These are phyloP conservation scores for Dicycla oo DNA, from an alignment of 2,888 invertebrate genomes.

Conservation along the genomic window DNA sequence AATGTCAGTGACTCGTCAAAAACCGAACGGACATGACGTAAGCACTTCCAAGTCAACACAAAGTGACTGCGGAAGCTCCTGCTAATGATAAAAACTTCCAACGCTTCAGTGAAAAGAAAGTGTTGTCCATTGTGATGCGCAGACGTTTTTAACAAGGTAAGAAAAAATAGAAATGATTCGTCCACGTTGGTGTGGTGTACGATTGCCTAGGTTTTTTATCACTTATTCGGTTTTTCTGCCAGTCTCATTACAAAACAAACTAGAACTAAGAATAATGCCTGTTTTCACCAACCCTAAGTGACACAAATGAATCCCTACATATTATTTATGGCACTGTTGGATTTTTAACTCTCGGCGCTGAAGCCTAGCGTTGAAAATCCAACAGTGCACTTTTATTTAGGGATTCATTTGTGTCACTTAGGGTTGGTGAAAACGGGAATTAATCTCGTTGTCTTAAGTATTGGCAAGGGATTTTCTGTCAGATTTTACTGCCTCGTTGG, in stretches of 20 bases:
- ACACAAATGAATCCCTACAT: too few relatives aligned
- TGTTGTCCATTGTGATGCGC: slow-evolving; percentile 41
- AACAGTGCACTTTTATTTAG: too few relatives aligned
- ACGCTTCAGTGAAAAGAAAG: slow-evolving; percentile 41
- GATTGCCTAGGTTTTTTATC: neutral
- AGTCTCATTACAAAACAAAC: too few relatives aligned
- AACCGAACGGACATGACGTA: slow-evolving; percentile 63
- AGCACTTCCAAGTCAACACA: slow-evolving; percentile 56
- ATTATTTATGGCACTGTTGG: too few relatives aligned
- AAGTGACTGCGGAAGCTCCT: slow-evolving; percentile 51
- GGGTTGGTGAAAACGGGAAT: too few relatives aligned
- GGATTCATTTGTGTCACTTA: too few relatives aligned
- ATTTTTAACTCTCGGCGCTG: too few relatives aligned
- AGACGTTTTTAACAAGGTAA: slow-evolving; percentile 35
- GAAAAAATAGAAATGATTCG: slow-evolving; percentile 17
- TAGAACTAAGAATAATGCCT: too few relatives aligned
- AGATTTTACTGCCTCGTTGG: too few relatives aligned
- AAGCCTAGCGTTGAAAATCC: too few relatives aligned
- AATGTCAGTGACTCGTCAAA: slow-evolving; percentile 47
- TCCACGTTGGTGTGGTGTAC: slow-evolving; percentile 8
- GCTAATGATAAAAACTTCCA: slow-evolving; percentile 59
- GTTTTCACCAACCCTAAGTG: too few relatives aligned
- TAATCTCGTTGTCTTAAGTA: neutral
- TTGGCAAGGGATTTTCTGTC: too few relatives aligned
- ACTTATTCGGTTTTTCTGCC: neutral